Base-by-base conservation (phyloP, 2,888 invertebrate species). In the Ophioninae sp. region DNA sequence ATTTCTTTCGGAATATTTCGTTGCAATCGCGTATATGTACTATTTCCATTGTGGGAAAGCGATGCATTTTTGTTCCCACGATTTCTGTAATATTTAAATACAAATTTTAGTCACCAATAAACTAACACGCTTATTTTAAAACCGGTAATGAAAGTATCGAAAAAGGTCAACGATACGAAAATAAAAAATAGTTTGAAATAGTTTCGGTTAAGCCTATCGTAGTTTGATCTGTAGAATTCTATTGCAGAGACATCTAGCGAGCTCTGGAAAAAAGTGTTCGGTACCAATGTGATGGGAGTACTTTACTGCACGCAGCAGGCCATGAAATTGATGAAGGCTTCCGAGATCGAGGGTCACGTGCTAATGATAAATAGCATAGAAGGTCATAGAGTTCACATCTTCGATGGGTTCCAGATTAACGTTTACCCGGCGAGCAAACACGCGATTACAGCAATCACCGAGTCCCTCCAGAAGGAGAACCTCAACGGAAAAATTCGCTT, bases 391-490 rank as follows among this genome's bases (percentile, higher is more conserved):
- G 92, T 94, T 83, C 91, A 92, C 83, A 91, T 91, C 81, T 89
- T 93, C 78, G 91, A 92, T 71, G 90, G 91, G 77, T 6, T 84
- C 2, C 13, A 74, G 1, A 92, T 93, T 86, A 93, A 93, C 87
- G 92, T 95, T 88, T 95, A 95, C 90, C 93, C 94, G 67, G 94
- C 94, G 44, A 94, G 94, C 41, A 95, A 95, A 90, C 93, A 93
- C 90, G 94, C 95, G 67, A 93, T 95, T 58, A 94, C 94, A 23
- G 94, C 94, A 56, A 89, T 95, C 39, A 94, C 94, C 22, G 94
- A 95, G 90, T 94, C 94, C 63, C 91, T 95, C 17, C 93, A 95
- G 75, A 93, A 93, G 88, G 95, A 95, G 91, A 93, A 95, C 81
- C 87, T 90, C 2, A 91, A 89, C 6, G 79, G 74, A n/a, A 88